Evolutionary conservation across 2,113 vertebrate species (phyloP).

Genomic region (Gnathonemus longibarbis): DNA sequence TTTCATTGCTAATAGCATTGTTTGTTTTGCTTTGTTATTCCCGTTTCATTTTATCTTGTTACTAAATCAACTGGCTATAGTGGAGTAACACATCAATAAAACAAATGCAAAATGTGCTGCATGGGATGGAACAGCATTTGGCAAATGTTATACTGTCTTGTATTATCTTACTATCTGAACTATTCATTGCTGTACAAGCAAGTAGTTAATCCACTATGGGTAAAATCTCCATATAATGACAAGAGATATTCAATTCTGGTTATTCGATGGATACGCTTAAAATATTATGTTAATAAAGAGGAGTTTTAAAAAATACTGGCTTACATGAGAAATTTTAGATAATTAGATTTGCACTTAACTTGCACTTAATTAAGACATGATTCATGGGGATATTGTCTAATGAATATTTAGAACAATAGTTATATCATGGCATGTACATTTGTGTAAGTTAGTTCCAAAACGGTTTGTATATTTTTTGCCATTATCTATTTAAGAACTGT

Average conservation of each 20-base stretch:
- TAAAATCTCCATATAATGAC: neutral
- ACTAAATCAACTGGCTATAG: neutral
- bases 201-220: neutral
- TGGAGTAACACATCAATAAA: neutral
- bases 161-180: neutral
- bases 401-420: neutral
- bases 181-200: neutral
- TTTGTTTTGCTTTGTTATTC: neutral
- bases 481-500: neutral
- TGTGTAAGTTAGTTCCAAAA: neutral
- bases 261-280: neutral
- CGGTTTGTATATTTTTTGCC: neutral
- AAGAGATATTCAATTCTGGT: neutral
- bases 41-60: neutral
- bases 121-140: neutral
- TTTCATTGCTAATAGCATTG: neutral
- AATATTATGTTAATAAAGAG: neutral
- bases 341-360: neutral
- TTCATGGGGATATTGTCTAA: neutral
- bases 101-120: neutral
- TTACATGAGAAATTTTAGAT: neutral
- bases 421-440: neutral
- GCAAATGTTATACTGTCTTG: neutral
- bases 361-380: neutral
- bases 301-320: neutral